Evolutionary conservation across 2,888 invertebrate genomes (phyloP), one percentile per base, ranked within the genome.

Genomic region (Tineola bisselliella): DNA sequence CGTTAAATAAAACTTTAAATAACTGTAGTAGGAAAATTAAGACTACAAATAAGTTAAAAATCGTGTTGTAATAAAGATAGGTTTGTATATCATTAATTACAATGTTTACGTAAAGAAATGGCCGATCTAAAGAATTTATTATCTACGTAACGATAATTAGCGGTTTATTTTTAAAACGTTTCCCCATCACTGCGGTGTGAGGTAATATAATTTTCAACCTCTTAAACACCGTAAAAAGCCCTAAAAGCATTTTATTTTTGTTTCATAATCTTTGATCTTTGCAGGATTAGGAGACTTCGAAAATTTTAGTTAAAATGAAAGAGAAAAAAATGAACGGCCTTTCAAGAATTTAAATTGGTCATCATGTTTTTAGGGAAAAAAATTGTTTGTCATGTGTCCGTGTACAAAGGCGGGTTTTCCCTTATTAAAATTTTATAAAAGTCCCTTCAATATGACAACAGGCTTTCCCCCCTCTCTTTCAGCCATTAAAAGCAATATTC

Each of bases 401-500:
- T 2, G 18, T n/a, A 58, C 31, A 33, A 33, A 33, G 17, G 33
- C 58, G 33, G 15, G 58, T 33, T 11, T 13, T 30, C 30, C 33
- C 58, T 58, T 58, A 58, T 58, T 58, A 58, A 58, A 58, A 33
- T 33, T 58, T 58, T 33, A 33, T 19, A 58, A 58, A 58, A 58
- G 31, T 58, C 33, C 56, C 33, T 33, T n/a, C 31, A 58, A 58
- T 33, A 58, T 33, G 56, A 58, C 58, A 58, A 33, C n/a, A 58
- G 17, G 33, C 8, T 8, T 8, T 11, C 58, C 58, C n/a, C 25
- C 25, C 2, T 13, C 31, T 13, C 33, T 48, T 58, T 48, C 17
- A 38, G 59, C 54, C 54, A 62, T 62, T 43, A 59, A 59, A 58
- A 38, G 52, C 44, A 59, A 59, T 54, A 52, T 48, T 38, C 48